Percentiles rank a stretch among this genome's conserved stretches.
phyloP scores from a whole-genome alignment of 1,140 invertebrate genomes.

The Heliconius hewitsoni region DNA sequence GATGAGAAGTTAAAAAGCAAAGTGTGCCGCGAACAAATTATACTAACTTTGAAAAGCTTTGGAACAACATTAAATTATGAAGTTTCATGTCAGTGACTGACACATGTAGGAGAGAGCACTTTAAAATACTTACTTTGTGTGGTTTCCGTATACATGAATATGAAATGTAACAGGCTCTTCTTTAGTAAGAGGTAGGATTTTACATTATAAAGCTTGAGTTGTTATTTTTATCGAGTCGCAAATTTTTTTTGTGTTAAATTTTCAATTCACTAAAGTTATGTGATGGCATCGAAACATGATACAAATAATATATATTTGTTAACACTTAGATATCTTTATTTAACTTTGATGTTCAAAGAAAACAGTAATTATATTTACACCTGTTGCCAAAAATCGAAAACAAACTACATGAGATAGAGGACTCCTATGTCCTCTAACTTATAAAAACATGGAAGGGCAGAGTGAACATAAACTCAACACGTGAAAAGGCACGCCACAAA shows the following conservation, averaged over 20 bases:
- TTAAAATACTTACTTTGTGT: conserved; percentile 17
- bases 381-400: too few species aligned
- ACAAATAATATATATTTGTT: too few species aligned
- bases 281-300: too few species aligned
- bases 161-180: neutral
- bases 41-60: conserved; percentile 14
- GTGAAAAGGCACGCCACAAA: too few species aligned
- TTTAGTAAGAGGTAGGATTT: neutral
- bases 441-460: too few species aligned
- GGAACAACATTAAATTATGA: conserved; percentile 20
- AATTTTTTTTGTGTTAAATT: neutral
- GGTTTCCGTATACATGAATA: conserved; percentile 15
- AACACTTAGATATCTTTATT: too few species aligned
- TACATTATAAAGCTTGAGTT: neutral
- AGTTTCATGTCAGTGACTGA: conserved; percentile 20
- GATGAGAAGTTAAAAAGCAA: neutral
- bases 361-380: too few species aligned
- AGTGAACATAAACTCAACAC: too few species aligned
- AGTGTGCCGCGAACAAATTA: conserved; percentile 3
- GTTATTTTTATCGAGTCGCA: neutral
- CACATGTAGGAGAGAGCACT: conserved; percentile 14
- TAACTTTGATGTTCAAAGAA: too few species aligned
- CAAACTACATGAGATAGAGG: too few species aligned
- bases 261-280: too few species aligned
- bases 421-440: too few species aligned